Evolutionary conservation across 1,140 invertebrate species (phyloP).

Genomic region (Ceratoteleas bidentatus): DNA sequence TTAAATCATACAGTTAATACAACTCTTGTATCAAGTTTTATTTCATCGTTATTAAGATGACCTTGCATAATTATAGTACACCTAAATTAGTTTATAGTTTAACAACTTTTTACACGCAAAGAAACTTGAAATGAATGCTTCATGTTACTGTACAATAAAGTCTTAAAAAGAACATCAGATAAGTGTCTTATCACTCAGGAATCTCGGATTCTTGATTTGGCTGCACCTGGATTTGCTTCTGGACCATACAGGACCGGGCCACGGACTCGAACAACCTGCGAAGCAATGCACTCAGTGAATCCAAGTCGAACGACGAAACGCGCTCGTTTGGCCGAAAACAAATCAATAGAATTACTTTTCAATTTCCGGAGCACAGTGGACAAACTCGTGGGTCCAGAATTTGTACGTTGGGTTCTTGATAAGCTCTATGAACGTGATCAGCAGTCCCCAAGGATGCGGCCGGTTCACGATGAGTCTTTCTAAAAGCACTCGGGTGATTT

Average conservation of each 20-base stretch:
- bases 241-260: conserved; percentile 95
- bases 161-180: conserved; percentile 68
- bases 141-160: conserved; percentile 78
- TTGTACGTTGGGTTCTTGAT: conserved; percentile 99
- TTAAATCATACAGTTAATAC: conserved; percentile 71
- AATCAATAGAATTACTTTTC: conserved; percentile 89
- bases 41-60: conserved; percentile 55
- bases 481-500: conserved; percentile 95
- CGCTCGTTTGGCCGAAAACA: neutral
- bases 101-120: conserved; percentile 81
- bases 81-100: conserved; percentile 72
- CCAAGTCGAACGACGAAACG: too few relatives aligned
- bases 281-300: conserved; percentile 62
- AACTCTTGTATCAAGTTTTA: conserved; percentile 59
- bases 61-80: conserved; percentile 76
- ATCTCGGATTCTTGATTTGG: conserved; percentile 83
- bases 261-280: conserved; percentile 94
- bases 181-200: conserved; percentile 82
- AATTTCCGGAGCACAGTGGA: conserved; percentile 99
- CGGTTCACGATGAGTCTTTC: conserved; percentile 98
- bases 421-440: conserved; percentile 99
- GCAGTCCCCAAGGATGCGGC: conserved; percentile 99
- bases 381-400: conserved; percentile 99
- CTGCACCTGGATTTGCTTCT: conserved; percentile 84
- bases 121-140: conserved; percentile 71